Percentiles rank a stretch among this genome's conserved stretches.
Conservation (phyloP, 2,888 invertebrate species). For the Strigamia maritima region DNA sequence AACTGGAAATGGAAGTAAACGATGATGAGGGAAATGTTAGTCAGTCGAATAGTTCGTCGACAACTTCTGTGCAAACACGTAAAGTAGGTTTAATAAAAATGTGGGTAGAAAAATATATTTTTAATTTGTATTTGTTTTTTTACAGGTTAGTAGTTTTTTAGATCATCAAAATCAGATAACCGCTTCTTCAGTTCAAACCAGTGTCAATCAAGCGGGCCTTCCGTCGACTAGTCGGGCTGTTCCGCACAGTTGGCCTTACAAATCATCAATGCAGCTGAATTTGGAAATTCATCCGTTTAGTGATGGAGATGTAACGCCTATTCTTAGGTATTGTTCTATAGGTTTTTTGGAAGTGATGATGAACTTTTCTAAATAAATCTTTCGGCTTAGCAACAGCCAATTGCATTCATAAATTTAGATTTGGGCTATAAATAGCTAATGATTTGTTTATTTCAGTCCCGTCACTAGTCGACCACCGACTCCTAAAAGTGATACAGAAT, state of each 20-base stretch:
- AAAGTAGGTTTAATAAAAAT: not conserved
- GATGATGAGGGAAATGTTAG: slow-evolving; percentile 42
- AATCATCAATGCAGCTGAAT: slow-evolving; percentile 28
- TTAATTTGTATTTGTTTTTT: not conserved
- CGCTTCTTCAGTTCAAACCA: not conserved
- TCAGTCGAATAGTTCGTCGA: slow-evolving; percentile 41
- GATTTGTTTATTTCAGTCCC: slow-evolving; percentile 42
- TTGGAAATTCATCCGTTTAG: slow-evolving; percentile 84
- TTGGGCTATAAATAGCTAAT: not conserved
- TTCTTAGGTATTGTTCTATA: slow-evolving; percentile 57
- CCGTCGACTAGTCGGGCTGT: slow-evolving; percentile 15
- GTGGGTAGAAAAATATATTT: not conserved
- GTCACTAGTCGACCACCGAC: slow-evolving; percentile 63
- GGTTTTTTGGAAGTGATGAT: not conserved
- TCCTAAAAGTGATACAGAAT: slow-evolving; percentile 92
- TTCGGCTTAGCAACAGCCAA: not conserved
- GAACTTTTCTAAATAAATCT: not conserved
- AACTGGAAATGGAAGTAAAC: slow-evolving; percentile 45
- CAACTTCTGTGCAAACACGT: slow-evolving; percentile 32
- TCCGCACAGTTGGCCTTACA: slow-evolving; percentile 37
- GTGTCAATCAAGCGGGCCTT: not conserved
- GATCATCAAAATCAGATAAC: not conserved
- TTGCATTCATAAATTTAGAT: not conserved
- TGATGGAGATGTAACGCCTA: slow-evolving; percentile 80
- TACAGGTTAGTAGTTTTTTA: not conserved